Evolutionary conservation across 2,797 vertebrate species (phyloP).

Genomic region (Thunnus albacares): DNA sequence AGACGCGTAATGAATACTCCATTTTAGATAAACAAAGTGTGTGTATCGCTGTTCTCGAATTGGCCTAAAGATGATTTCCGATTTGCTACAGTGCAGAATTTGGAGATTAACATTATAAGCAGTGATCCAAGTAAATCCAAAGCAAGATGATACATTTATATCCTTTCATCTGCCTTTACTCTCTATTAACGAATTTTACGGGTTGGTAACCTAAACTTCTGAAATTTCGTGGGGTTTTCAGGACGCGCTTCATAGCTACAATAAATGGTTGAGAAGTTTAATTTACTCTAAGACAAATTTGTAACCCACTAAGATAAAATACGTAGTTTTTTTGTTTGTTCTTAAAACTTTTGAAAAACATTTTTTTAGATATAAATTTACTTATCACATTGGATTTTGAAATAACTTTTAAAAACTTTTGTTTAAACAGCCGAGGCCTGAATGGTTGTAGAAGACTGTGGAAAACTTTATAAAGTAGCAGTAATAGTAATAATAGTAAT

Average conservation of each 20-base stretch:
- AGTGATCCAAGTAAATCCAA: conserved; percentile 23
- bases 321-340: background rate
- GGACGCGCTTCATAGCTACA: background rate
- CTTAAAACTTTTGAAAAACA: background rate
- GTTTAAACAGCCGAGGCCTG: conserved; percentile 36
- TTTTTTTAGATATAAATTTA: background rate
- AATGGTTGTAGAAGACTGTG: background rate
- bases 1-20: background rate
- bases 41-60: background rate
- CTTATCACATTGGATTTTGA: background rate
- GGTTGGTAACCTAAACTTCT: background rate
- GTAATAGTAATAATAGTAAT: conserved; percentile 21
- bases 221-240: background rate
- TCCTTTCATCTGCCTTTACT: background rate
- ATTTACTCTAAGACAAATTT: background rate
- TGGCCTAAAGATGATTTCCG: conserved; percentile 13
- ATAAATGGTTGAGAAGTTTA: background rate
- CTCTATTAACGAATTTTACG: background rate
- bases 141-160: background rate
- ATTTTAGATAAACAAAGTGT: background rate
- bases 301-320: background rate
- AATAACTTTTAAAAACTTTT: conserved; percentile 20
- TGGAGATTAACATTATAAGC: conserved; percentile 5
- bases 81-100: conserved; percentile 19
- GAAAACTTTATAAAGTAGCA: background rate